phyloP scores from a whole-genome alignment of 2,113 vertebrate genomes.

The Cottus gobio region DNA sequence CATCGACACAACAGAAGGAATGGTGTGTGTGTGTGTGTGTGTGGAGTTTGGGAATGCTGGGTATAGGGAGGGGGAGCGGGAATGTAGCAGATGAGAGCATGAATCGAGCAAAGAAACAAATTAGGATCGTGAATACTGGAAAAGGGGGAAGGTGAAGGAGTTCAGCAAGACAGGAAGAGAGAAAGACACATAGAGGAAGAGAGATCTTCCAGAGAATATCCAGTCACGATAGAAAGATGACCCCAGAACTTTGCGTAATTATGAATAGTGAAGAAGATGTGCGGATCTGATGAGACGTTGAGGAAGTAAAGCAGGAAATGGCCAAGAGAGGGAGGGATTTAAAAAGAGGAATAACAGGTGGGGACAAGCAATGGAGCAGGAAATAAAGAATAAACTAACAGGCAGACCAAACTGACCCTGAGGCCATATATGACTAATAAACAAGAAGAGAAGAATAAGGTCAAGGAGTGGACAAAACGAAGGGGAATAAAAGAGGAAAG shows the following conservation, averaged over 20 bases:
- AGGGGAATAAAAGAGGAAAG: not conserved
- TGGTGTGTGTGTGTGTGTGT: slow-evolving; percentile 9
- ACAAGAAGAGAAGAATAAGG: slow-evolving; percentile 11
- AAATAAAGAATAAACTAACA: slow-evolving; percentile 48
- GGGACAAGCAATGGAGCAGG: slow-evolving; percentile 26
- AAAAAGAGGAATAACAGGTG: slow-evolving; percentile 34
- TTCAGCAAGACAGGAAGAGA: slow-evolving; percentile 39
- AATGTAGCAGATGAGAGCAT: not conserved
- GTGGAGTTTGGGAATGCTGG: not conserved
- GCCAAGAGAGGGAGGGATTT: slow-evolving; percentile 30
- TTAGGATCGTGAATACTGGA: slow-evolving; percentile 40
- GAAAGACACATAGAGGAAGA: slow-evolving; percentile 6
- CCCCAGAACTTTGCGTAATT: slow-evolving; percentile 19
- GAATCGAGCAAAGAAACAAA: slow-evolving; percentile 59
- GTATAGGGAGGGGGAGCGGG: slow-evolving; percentile 1
- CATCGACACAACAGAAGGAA: slow-evolving; percentile 63
- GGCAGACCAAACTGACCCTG: slow-evolving; percentile 46
- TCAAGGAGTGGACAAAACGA: slow-evolving; percentile 5
- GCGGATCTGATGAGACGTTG: slow-evolving; percentile 3
- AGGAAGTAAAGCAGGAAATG: slow-evolving; percentile 47
- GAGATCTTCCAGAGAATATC: slow-evolving; percentile 10
- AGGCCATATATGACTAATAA: slow-evolving; percentile 53
- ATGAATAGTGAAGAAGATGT: slow-evolving; percentile 29
- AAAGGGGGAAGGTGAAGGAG: slow-evolving; percentile 34
- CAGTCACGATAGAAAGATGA: slow-evolving; percentile 22